phyloP scores from a whole-genome alignment of 1,140 invertebrate genomes.

The Drosophila grimshawi region DNA sequence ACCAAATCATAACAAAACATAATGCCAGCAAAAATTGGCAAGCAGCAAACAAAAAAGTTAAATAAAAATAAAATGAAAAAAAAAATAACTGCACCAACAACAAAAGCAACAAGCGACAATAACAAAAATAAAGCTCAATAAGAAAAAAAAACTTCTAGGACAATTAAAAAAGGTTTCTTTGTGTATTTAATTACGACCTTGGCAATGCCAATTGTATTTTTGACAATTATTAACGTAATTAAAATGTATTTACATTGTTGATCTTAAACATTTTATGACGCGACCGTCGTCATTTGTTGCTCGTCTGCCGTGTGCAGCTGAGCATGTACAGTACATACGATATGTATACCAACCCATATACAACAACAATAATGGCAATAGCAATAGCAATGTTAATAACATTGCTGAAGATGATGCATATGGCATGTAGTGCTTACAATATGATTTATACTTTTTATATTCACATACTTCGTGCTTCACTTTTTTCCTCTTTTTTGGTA shows the following conservation, averaged over 20 bases:
- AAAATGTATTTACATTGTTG: constrained; percentile 80
- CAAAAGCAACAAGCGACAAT: constrained; percentile 12
- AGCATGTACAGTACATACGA: constrained; percentile 55
- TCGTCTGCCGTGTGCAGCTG: constrained; percentile 62
- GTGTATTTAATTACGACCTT: constrained; percentile 65
- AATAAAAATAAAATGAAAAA: too few species aligned
- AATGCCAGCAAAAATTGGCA: constrained; percentile 50
- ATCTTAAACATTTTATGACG: constrained; percentile 70
- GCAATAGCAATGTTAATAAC: constrained; percentile 50
- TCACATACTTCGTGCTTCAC: constrained; percentile 2
- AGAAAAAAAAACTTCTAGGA: constrained; percentile 70
- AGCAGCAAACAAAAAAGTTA: constrained; percentile 15
- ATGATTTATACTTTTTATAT: constrained; percentile 13
- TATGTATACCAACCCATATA: constrained; percentile 14
- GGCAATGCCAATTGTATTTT: constrained; percentile 80
- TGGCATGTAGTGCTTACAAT: constrained; percentile 25
- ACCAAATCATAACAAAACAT: constrained; percentile 51
- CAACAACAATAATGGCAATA: constrained; percentile 39
- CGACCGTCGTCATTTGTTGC: constrained; percentile 56
- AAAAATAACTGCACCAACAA: constrained; percentile 7
- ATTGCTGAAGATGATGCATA: constrained; percentile 48
- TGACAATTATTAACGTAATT: constrained; percentile 84
- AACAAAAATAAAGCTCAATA: constrained; percentile 16
- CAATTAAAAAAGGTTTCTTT: constrained; percentile 71
- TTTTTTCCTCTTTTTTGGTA: constrained; percentile 16